Evolutionary conservation across 2,888 invertebrate species (phyloP).

Genomic region (Diachrysia chrysitis): DNA sequence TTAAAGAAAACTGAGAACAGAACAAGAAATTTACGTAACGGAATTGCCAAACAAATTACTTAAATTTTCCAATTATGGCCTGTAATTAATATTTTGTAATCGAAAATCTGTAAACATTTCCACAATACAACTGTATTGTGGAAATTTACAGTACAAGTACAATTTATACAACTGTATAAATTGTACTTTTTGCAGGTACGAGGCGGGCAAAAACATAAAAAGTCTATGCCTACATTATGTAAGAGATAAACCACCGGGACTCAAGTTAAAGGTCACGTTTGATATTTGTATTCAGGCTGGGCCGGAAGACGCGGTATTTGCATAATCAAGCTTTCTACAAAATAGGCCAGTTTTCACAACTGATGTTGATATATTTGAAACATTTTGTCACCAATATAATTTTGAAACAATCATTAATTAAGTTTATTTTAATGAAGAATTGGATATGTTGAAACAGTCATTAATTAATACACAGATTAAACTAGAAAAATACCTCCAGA

Average conservation of each 20-base stretch:
- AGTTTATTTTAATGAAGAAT: too few relatives aligned
- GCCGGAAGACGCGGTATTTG: slow-evolving; percentile 36
- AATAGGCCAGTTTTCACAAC: slow-evolving; percentile 28
- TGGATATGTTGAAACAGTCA: too few relatives aligned
- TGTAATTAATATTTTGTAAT: background rate
- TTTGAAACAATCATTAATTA: background rate
- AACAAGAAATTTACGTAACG: too few relatives aligned
- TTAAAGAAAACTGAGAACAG: too few relatives aligned
- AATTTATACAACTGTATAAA: too few relatives aligned
- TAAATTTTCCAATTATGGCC: too few relatives aligned
- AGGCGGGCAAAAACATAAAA: background rate
- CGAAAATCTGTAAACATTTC: background rate
- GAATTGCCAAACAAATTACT: too few relatives aligned
- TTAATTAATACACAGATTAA: background rate
- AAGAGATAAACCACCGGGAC: slow-evolving; percentile 23
- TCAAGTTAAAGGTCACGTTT: slow-evolving; percentile 48
- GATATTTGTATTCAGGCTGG: slow-evolving; percentile 50
- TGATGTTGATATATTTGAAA: slow-evolving; percentile 35
- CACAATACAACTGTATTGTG: background rate
- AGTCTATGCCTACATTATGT: slow-evolving; percentile 27
- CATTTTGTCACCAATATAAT: slow-evolving; percentile 10
- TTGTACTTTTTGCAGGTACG: background rate
- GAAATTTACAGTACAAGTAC: too few relatives aligned
- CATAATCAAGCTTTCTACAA: slow-evolving; percentile 41
- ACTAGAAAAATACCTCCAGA: too few relatives aligned